These are phyloP conservation scores for Bos javanicus DNA, from an alignment of 2,113 vertebrate species.

Conservation along the genomic window DNA sequence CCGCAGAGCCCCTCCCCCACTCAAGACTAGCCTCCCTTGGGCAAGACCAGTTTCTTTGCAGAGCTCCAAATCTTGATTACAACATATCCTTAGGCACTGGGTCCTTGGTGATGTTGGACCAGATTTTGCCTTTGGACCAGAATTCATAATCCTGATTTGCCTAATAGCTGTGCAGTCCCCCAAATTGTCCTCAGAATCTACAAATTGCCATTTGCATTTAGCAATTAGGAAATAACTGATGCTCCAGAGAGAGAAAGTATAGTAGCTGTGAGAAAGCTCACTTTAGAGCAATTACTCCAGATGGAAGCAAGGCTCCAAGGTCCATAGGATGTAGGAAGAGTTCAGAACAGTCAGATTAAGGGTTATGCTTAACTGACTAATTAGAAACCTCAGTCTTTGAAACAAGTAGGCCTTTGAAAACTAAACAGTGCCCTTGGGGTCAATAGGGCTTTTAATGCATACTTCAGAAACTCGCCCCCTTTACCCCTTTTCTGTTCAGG, in stretches of 20 bases:
- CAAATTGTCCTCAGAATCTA: not conserved
- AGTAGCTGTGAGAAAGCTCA: not conserved
- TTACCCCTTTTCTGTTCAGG: not conserved
- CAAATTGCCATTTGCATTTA: not conserved
- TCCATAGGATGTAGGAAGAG: not conserved
- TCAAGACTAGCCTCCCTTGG: not conserved
- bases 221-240: not conserved
- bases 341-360: not conserved
- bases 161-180: not conserved
- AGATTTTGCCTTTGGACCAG: not conserved
- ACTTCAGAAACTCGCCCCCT: not conserved
- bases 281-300: not conserved
- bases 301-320: not conserved
- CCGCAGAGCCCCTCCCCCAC: not conserved
- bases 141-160: not conserved
- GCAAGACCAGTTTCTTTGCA: not conserved
- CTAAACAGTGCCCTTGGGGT: not conserved
- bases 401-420: not conserved
- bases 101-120: not conserved
- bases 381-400: slow-evolving; percentile 22
- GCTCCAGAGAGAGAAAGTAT: not conserved
- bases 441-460: not conserved
- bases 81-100: not conserved
- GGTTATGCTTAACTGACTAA: not conserved
- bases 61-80: not conserved